A percentile compares a stretch with the other conserved stretches of the same genome.
Conservation (phyloP, 2,888 invertebrate species). For the Dilophus febrilis region DNA sequence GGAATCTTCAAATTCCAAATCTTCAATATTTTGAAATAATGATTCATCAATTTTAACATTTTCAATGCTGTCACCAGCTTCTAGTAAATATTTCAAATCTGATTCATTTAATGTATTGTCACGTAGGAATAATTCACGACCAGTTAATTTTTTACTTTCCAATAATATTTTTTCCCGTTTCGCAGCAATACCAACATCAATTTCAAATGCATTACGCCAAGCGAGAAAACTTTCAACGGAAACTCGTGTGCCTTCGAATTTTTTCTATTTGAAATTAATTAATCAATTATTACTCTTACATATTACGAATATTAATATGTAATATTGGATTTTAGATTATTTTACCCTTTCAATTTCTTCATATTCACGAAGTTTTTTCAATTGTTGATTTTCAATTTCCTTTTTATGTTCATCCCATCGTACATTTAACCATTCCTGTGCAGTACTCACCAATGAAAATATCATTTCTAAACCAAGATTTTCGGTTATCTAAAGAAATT, state of each 20-base stretch:
- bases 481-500: slow-evolving; percentile 48
- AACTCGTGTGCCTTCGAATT: slow-evolving; percentile 89
- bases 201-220: slow-evolving; percentile 89
- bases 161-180: slow-evolving; percentile 52
- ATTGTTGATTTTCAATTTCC: slow-evolving; percentile 49
- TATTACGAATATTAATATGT: neutral
- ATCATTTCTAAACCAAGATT: slow-evolving; percentile 97
- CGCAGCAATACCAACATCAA: slow-evolving; percentile 62
- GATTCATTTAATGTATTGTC: slow-evolving; percentile 91
- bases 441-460: slow-evolving; percentile 83
- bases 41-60: slow-evolving; percentile 83
- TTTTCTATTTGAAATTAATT: slow-evolving; percentile 45
- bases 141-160: slow-evolving; percentile 72
- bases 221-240: slow-evolving; percentile 87
- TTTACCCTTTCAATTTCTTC: slow-evolving; percentile 77
- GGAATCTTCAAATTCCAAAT: slow-evolving; percentile 49
- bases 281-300: slow-evolving; percentile 14
- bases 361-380: slow-evolving; percentile 48
- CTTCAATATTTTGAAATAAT: slow-evolving; percentile 77
- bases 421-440: slow-evolving; percentile 82
- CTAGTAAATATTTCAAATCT: slow-evolving; percentile 88
- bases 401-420: slow-evolving; percentile 66
- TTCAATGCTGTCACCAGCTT: slow-evolving; percentile 41
- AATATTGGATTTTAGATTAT: slow-evolving; percentile 1
- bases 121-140: slow-evolving; percentile 80